These are phyloP conservation scores for Papilio gigon DNA, from an alignment of 2,888 invertebrate species.

Conservation along the genomic window DNA sequence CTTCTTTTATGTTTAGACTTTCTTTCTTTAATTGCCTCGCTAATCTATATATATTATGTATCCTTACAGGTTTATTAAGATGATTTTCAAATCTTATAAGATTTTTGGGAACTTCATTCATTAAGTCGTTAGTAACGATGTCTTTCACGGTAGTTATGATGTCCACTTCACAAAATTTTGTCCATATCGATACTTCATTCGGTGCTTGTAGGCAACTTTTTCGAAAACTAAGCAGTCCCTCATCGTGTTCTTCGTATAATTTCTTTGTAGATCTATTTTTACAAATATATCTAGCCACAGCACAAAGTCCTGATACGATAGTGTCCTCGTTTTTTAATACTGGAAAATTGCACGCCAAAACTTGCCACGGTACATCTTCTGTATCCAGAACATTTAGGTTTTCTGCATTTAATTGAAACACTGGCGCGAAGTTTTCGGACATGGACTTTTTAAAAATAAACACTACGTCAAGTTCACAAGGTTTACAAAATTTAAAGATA, in stretches of 20 bases:
- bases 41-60: slow-evolving; percentile 92
- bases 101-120: slow-evolving; percentile 83
- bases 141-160: slow-evolving; percentile 83
- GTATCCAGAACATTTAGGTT: slow-evolving; percentile 58
- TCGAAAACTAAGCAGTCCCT: slow-evolving; percentile 88
- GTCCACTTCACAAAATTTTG: slow-evolving; percentile 95
- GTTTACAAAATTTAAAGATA: slow-evolving; percentile 83
- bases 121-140: slow-evolving; percentile 54
- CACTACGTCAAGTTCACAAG: slow-evolving; percentile 67
- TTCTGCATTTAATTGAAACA: slow-evolving; percentile 59
- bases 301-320: slow-evolving; percentile 89
- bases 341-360: slow-evolving; percentile 83
- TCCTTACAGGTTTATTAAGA: slow-evolving; percentile 89
- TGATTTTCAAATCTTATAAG: slow-evolving; percentile 92
- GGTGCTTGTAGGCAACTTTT: slow-evolving; percentile 90
- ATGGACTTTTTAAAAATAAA: slow-evolving; percentile 63
- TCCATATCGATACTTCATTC: slow-evolving; percentile 94
- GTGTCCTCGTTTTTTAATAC: slow-evolving; percentile 83
- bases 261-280: slow-evolving; percentile 52
- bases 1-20: slow-evolving; percentile 43
- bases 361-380: slow-evolving; percentile 75
- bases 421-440: slow-evolving; percentile 45
- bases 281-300: slow-evolving; percentile 81
- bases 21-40: slow-evolving; percentile 82
- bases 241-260: slow-evolving; percentile 63